Percentiles rank a stretch among this genome's conserved stretches.
Conservation (phyloP, 2,113 vertebrate species). For the Mormyrus iriodes region DNA sequence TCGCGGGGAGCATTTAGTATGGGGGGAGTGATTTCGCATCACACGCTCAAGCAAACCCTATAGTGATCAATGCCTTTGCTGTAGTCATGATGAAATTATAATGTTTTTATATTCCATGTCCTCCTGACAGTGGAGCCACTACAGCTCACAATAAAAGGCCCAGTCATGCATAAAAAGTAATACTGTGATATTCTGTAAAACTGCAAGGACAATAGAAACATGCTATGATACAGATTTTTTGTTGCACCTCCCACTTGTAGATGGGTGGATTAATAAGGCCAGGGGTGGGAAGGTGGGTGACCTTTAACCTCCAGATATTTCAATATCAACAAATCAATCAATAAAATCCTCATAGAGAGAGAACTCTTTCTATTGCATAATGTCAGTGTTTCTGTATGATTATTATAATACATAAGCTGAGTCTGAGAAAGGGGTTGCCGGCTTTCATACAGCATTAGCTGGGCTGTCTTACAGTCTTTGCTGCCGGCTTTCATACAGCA, state of each 20-base stretch:
- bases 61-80: not conserved
- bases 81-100: not conserved
- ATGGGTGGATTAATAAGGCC: not conserved
- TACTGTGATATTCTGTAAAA: not conserved
- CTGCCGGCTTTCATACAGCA: too few relatives aligned
- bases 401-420: not conserved
- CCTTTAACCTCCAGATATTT: not conserved
- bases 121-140: not conserved
- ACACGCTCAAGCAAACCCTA: not conserved
- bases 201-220: not conserved
- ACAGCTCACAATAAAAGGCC: not conserved
- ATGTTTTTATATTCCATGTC: not conserved
- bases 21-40: not conserved
- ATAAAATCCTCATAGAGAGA: not conserved
- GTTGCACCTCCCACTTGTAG: not conserved
- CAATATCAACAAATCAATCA: not conserved
- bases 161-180: not conserved
- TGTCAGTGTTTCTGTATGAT: not conserved
- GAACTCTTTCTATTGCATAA: not conserved
- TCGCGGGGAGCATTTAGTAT: not conserved
- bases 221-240: not conserved
- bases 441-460: not conserved
- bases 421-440: not conserved
- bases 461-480: too few relatives aligned
- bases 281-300: not conserved